Evolutionary conservation across 2,797 vertebrate species (phyloP).

Genomic region (Tokudaia tokunoshimensis): DNA sequence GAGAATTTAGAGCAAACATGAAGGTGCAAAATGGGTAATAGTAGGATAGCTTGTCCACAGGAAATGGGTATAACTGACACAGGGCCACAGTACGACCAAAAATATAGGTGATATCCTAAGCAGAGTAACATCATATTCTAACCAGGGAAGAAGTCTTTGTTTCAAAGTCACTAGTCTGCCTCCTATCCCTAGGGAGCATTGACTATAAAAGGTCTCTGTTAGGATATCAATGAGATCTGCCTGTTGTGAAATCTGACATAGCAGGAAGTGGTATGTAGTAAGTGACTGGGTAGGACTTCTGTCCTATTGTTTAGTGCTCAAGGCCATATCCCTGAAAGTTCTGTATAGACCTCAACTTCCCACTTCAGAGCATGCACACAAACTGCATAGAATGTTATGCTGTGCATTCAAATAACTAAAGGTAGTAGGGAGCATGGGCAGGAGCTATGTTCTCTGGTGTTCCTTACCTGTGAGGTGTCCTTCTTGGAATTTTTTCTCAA

Average conservation of each 20-base stretch:
- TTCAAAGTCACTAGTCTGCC: background rate
- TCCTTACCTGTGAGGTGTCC: conserved; percentile 7
- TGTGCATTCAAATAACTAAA: background rate
- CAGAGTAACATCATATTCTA: background rate
- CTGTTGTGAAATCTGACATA: background rate
- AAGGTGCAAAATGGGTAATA: background rate
- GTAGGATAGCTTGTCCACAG: background rate
- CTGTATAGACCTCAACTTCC: background rate
- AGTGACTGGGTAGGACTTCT: background rate
- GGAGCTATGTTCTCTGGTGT: background rate
- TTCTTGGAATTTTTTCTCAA: fast-evolving
- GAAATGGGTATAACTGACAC: background rate
- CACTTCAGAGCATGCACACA: background rate
- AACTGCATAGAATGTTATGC: background rate
- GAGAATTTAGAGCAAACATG: fast-evolving
- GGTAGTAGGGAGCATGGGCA: background rate
- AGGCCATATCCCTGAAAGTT: background rate
- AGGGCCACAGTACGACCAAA: background rate
- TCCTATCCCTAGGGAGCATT: background rate
- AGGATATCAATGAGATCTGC: background rate
- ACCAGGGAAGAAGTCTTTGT: background rate
- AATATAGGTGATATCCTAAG: background rate
- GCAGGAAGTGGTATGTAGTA: background rate
- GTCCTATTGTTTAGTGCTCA: background rate
- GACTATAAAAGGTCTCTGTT: background rate